phyloP scores from a whole-genome alignment of 1,140 invertebrate species.

The Drosophila lini region DNA sequence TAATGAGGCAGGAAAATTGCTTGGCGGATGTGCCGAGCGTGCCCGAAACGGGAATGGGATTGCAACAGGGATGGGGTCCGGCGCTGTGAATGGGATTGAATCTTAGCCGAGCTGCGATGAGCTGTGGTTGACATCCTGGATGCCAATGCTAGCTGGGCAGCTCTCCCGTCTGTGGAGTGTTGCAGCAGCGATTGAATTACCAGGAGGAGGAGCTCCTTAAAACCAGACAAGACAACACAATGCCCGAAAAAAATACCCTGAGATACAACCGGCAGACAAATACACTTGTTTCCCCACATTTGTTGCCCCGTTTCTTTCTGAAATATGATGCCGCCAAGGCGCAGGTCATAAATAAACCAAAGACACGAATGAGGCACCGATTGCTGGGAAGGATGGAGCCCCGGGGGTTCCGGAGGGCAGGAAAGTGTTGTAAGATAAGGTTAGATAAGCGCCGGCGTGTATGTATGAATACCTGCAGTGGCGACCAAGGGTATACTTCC shows the following conservation, averaged over 20 bases:
- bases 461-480: constrained; percentile 25
- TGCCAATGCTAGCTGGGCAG: constrained; percentile 67
- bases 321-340: constrained; percentile 75
- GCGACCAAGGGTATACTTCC: constrained; percentile 50
- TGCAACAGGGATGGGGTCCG: constrained; percentile 4
- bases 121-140: constrained; percentile 77
- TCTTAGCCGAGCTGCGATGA: constrained; percentile 13
- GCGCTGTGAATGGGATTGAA: constrained; percentile 21
- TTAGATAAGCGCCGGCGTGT: constrained; percentile 72
- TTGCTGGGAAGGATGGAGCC: constrained; percentile 12
- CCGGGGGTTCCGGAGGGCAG: constrained; percentile 23
- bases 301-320: constrained; percentile 40
- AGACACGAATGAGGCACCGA: constrained; percentile 42
- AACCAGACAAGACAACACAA: constrained; percentile 30
- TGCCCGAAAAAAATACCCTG: constrained; percentile 14
- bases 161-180: constrained; percentile 45
- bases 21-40: constrained; percentile 72
- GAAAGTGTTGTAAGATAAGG: constrained; percentile 77
- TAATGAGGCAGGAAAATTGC: constrained; percentile 73
- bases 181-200: constrained; percentile 67
- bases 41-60: constrained; percentile 45
- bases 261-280: constrained; percentile 51
- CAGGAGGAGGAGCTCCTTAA: constrained; percentile 24
- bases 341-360: constrained; percentile 74
- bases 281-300: constrained; percentile 68